phyloP scores from a whole-genome alignment of 2,797 vertebrate species.

The Microctenopoma lineatum region DNA sequence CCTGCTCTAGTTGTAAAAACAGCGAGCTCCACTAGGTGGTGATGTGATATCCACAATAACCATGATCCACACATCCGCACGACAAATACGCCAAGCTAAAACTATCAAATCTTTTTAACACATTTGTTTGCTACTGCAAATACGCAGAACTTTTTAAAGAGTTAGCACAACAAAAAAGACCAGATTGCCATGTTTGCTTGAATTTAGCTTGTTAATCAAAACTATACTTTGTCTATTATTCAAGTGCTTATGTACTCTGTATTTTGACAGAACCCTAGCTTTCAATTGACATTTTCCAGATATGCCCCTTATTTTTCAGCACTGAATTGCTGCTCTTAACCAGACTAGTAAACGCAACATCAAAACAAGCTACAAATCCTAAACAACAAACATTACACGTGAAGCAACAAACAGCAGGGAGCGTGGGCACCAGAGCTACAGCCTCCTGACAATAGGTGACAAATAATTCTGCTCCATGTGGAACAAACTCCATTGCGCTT shows the following conservation, averaged over 20 bases:
- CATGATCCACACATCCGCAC: conserved; percentile 38
- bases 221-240: conserved; percentile 68
- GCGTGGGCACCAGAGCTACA: neutral
- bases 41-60: conserved; percentile 51
- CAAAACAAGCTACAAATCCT: conserved; percentile 46
- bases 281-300: conserved; percentile 53
- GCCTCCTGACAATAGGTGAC: neutral
- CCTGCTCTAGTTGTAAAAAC: conserved; percentile 31
- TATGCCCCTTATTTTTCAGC: conserved; percentile 42
- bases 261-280: conserved; percentile 58
- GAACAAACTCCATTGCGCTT: conserved; percentile 10
- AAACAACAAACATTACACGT: conserved; percentile 34
- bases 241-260: conserved; percentile 53
- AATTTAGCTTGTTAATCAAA: conserved; percentile 64
- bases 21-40: conserved; percentile 68
- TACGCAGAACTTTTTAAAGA: conserved; percentile 60
- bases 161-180: conserved; percentile 61
- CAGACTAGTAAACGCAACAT: conserved; percentile 33
- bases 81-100: conserved; percentile 61
- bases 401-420: conserved; percentile 7
- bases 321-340: conserved; percentile 43
- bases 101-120: conserved; percentile 64
- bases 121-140: conserved; percentile 68
- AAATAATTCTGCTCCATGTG: conserved; percentile 1
- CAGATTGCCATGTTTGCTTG: conserved; percentile 67